These are phyloP conservation scores for Asbolus verrucosus DNA, from an alignment of 1,140 invertebrate genomes.

Conservation along the genomic window DNA sequence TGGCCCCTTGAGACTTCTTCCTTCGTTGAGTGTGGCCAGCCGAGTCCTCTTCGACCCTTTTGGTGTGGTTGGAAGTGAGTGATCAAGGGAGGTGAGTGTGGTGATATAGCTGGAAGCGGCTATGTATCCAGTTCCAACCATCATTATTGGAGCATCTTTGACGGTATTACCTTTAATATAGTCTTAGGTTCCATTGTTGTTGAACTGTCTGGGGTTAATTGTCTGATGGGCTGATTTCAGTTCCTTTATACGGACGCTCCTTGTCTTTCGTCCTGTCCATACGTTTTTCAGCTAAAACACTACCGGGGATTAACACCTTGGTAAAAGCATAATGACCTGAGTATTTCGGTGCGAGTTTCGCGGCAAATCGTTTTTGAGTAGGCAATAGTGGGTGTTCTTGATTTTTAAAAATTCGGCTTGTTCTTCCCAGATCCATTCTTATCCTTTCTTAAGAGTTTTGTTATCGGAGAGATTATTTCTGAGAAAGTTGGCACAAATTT, in stretches of 20 bases:
- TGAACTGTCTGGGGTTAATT: too few relatives aligned
- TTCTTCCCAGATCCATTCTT: slow-evolving; percentile 5
- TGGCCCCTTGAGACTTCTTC: too few relatives aligned
- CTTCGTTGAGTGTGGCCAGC: too few relatives aligned
- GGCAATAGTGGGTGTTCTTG: slow-evolving; percentile 42
- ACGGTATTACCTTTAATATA: too few relatives aligned
- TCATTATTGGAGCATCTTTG: too few relatives aligned
- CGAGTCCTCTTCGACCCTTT: too few relatives aligned
- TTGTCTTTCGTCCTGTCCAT: not conserved
- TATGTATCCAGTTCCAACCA: too few relatives aligned
- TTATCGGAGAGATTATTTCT: slow-evolving; percentile 49
- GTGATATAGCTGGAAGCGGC: too few relatives aligned
- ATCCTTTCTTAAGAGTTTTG: not conserved
- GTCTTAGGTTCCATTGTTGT: too few relatives aligned
- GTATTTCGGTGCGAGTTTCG: slow-evolving; percentile 50
- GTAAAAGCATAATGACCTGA: slow-evolving; percentile 46
- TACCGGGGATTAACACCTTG: slow-evolving; percentile 12
- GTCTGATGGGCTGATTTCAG: slow-evolving; percentile 20
- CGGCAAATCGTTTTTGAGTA: slow-evolving; percentile 26
- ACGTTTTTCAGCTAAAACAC: slow-evolving; percentile 27
- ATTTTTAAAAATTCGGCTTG: slow-evolving; percentile 10
- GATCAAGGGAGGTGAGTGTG: too few relatives aligned
- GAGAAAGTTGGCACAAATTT: too few relatives aligned
- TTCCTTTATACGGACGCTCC: slow-evolving; percentile 24
- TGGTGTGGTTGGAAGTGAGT: too few relatives aligned